These are phyloP conservation scores for Thymelicus acteon DNA, from an alignment of 2,888 invertebrate species.

Conservation along the genomic window DNA sequence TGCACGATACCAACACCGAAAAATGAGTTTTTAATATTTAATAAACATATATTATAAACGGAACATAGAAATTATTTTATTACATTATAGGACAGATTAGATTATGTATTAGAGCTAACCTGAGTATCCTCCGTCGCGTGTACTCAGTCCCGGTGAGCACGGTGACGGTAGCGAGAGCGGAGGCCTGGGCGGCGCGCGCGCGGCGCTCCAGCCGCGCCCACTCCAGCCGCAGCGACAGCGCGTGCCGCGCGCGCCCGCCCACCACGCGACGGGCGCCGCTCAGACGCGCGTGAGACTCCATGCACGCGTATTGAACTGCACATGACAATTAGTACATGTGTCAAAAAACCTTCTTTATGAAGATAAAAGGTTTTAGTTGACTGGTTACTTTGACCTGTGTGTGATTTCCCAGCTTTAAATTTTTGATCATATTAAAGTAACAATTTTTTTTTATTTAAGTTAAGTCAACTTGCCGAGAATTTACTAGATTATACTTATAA, in stretches of 20 bases:
- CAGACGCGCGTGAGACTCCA: constrained; percentile 49
- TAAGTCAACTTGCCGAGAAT: too few species aligned
- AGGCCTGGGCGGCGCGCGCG: constrained; percentile 52
- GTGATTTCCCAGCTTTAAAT: too few species aligned
- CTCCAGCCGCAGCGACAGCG: constrained; percentile 55
- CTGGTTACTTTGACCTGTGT: too few species aligned
- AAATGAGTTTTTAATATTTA: too few species aligned
- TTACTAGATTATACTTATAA: too few species aligned
- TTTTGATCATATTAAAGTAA: too few species aligned
- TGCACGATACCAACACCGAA: too few species aligned
- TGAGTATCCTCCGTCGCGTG: constrained; percentile 69
- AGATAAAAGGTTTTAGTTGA: too few species aligned
- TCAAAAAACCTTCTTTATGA: constrained; percentile 27
- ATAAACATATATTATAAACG: too few species aligned
- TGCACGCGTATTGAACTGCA: constrained; percentile 69
- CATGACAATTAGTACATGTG: neutral
- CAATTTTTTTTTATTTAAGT: too few species aligned
- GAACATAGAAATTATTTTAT: too few species aligned
- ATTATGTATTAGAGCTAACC: constrained; percentile 45
- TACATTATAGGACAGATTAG: too few species aligned
- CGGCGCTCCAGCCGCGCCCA: constrained; percentile 68
- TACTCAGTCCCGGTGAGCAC: constrained; percentile 68
- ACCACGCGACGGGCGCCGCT: constrained; percentile 57
- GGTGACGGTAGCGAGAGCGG: constrained; percentile 64
- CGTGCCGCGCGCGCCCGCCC: constrained; percentile 54